A percentile compares a stretch with the other conserved stretches of the same genome.
Evolutionary conservation across 1,140 invertebrate species (phyloP).

Genomic region (Trialeurodes vaporariorum): DNA sequence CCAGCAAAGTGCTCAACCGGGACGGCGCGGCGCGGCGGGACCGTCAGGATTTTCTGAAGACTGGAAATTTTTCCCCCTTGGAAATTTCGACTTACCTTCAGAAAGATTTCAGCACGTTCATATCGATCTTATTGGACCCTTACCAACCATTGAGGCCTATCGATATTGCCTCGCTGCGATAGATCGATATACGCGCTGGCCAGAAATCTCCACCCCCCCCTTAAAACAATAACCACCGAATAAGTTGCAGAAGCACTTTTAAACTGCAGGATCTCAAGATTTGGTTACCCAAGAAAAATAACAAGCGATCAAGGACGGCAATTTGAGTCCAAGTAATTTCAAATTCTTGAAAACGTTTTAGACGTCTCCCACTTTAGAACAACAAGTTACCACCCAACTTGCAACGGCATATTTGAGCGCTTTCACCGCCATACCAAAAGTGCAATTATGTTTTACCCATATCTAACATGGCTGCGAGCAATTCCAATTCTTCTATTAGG

Average conservation of each 20-base stretch:
- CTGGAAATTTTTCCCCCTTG: not conserved
- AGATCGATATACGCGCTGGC: constrained; percentile 36
- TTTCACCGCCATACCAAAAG: constrained; percentile 34
- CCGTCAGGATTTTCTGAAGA: too few species aligned
- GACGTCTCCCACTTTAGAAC: not conserved
- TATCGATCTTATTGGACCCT: constrained; percentile 34
- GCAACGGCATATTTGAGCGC: constrained; percentile 25
- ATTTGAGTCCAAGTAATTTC: constrained; percentile 9
- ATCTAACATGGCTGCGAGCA: constrained; percentile 20
- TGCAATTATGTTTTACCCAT: constrained; percentile 25
- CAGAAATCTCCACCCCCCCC: constrained; percentile 31
- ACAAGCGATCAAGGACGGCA: constrained; percentile 32
- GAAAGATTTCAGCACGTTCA: constrained; percentile 27
- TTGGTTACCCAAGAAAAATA: constrained; percentile 26
- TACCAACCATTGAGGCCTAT: constrained; percentile 30
- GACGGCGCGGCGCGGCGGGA: too few species aligned
- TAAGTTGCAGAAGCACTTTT: constrained; percentile 29
- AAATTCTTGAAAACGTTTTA: not conserved
- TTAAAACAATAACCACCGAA: constrained; percentile 29
- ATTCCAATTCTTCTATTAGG: constrained; percentile 35
- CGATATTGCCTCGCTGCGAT: constrained; percentile 35
- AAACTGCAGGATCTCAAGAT: constrained; percentile 31
- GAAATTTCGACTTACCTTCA: constrained; percentile 25
- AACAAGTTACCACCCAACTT: constrained; percentile 15
- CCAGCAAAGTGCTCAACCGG: too few species aligned